phyloP scores from a whole-genome alignment of 1,140 invertebrate species.

The Drosophila mojavensis region DNA sequence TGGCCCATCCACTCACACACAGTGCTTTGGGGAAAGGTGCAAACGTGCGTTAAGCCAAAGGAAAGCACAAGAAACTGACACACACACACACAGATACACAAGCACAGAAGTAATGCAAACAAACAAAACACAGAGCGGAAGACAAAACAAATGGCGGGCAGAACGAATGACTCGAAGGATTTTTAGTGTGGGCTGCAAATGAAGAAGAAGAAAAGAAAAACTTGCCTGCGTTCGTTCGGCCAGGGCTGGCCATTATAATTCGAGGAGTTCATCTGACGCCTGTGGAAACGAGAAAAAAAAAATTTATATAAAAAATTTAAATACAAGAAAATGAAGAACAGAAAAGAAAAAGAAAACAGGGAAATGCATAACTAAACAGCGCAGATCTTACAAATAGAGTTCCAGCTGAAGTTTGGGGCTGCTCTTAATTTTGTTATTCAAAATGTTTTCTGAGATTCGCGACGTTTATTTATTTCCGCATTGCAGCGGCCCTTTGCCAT shows the following conservation, averaged over 20 bases:
- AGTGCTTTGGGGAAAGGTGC: slow-evolving; percentile 56
- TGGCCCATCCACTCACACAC: slow-evolving; percentile 15
- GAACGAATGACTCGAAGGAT: slow-evolving; percentile 26
- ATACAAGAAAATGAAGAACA: slow-evolving; percentile 52
- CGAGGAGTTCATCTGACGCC: slow-evolving; percentile 47
- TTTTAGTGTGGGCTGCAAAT: slow-evolving; percentile 11
- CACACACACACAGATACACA: slow-evolving; percentile 13
- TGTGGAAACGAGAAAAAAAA: slow-evolving; percentile 56
- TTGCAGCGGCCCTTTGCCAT: slow-evolving; percentile 53
- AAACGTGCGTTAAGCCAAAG: slow-evolving; percentile 74
- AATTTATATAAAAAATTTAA: slow-evolving; percentile 58
- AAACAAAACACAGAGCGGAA: slow-evolving; percentile 26
- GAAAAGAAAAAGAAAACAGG: slow-evolving; percentile 32
- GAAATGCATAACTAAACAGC: slow-evolving; percentile 76
- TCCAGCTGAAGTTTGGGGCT: slow-evolving; percentile 14
- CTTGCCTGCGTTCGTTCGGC: slow-evolving; percentile 58
- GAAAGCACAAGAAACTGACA: slow-evolving; percentile 19
- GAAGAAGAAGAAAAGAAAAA: slow-evolving; percentile 33
- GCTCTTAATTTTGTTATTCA: slow-evolving; percentile 84
- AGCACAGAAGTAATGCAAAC: slow-evolving; percentile 20
- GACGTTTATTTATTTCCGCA: slow-evolving; percentile 83
- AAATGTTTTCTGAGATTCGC: slow-evolving; percentile 70
- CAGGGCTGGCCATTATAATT: slow-evolving; percentile 48
- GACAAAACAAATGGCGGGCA: slow-evolving; percentile 55
- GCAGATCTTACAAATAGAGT: slow-evolving; percentile 19